Evolutionary conservation across 2,797 vertebrate genomes (phyloP).

Genomic region (Aotus griseimembra): DNA sequence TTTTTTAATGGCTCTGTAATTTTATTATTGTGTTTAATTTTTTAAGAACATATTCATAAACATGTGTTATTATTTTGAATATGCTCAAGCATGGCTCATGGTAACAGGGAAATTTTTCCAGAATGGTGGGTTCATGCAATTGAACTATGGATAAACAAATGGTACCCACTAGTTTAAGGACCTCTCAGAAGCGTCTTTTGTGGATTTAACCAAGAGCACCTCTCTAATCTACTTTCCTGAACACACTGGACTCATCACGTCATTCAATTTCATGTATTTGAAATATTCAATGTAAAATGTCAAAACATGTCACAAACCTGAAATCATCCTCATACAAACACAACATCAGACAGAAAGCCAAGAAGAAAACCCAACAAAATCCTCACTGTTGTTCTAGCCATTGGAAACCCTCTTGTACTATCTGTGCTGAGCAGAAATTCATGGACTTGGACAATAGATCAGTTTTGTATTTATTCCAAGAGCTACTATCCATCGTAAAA

Average conservation of each 20-base stretch:
- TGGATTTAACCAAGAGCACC: background rate
- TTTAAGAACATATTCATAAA: background rate
- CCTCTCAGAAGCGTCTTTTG: background rate
- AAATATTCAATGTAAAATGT: background rate
- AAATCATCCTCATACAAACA: background rate
- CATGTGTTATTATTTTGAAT: background rate
- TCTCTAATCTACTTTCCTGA: background rate
- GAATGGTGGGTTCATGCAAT: background rate
- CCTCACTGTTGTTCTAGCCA: background rate
- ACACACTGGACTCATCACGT: background rate
- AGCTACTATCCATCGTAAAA: slow-evolving; percentile 68
- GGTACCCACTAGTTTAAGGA: background rate
- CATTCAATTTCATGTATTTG: background rate
- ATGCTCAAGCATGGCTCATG: background rate
- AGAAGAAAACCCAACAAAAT: background rate
- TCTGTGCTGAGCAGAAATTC: background rate
- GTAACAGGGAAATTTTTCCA: background rate
- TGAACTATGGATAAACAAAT: background rate
- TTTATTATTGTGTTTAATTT: slow-evolving; percentile 45
- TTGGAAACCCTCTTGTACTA: background rate
- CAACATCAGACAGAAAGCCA: background rate
- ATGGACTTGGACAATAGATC: slow-evolving; percentile 50
- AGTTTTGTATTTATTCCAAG: slow-evolving; percentile 61
- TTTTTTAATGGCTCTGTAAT: slow-evolving; percentile 45
- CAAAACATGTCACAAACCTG: background rate